Conservation (phyloP, 2,797 vertebrate species). For the Sitta carolinensis region DNA sequence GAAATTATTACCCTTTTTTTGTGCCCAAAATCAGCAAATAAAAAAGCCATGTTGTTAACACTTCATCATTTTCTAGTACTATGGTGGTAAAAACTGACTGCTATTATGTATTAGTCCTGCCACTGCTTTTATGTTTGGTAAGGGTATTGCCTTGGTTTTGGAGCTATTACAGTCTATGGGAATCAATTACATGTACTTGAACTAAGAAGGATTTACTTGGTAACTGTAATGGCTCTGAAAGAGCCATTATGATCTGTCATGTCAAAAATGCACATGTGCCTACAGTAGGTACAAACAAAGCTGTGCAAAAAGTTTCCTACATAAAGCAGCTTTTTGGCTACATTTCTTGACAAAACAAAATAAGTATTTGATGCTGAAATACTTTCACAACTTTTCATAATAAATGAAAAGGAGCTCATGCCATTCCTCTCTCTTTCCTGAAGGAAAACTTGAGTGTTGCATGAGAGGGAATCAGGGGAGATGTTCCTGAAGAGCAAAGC, state of each 20-base stretch:
- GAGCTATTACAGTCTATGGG: slow-evolving; percentile 76
- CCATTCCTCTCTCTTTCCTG: neutral
- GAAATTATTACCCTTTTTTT: slow-evolving; percentile 44
- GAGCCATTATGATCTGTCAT: slow-evolving; percentile 72
- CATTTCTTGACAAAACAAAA: slow-evolving; percentile 8
- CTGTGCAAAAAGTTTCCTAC: slow-evolving; percentile 26
- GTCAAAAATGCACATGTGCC: slow-evolving; percentile 52
- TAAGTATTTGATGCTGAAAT: neutral
- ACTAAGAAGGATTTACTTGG: slow-evolving; percentile 79
- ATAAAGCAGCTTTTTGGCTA: slow-evolving; percentile 14
- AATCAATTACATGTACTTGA: slow-evolving; percentile 76
- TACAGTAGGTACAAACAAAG: slow-evolving; percentile 31
- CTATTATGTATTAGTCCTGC: slow-evolving; percentile 65
- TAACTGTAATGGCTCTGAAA: slow-evolving; percentile 76
- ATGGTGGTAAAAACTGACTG: slow-evolving; percentile 61
- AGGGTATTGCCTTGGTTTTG: slow-evolving; percentile 73
- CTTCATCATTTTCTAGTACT: slow-evolving; percentile 64
- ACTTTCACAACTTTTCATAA: slow-evolving; percentile 13
- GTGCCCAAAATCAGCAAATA: slow-evolving; percentile 64
- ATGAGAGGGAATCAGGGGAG: neutral
- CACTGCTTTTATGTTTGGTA: slow-evolving; percentile 73
- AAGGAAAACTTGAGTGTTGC: neutral
- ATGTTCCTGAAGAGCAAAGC: neutral
- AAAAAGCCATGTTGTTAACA: slow-evolving; percentile 43
- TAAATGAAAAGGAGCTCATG: neutral